These are phyloP conservation scores for Notospermus geniculatus DNA, from an alignment of 1,140 invertebrate genomes.

Conservation along the genomic window DNA sequence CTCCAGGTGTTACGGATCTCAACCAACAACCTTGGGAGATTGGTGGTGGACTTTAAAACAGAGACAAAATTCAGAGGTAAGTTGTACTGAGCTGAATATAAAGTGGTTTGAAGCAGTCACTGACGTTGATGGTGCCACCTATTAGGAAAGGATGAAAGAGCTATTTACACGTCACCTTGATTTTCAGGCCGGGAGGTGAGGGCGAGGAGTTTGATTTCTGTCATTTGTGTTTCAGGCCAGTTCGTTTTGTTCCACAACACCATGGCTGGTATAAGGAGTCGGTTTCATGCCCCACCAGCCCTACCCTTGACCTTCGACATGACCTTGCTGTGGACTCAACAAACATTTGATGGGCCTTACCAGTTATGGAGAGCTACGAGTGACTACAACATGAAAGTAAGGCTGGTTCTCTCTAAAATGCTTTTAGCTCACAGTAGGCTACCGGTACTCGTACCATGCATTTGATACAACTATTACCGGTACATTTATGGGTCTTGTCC, in stretches of 20 bases:
- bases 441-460: too few relatives aligned
- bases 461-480: too few relatives aligned
- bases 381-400: conserved; percentile 54
- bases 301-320: conserved; percentile 53
- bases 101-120: conserved; percentile 9
- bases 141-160: too few relatives aligned
- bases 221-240: conserved; percentile 42
- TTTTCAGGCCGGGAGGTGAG: too few relatives aligned
- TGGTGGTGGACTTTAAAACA: conserved; percentile 57
- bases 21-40: conserved; percentile 52
- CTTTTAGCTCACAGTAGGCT: too few relatives aligned
- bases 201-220: conserved; percentile 14
- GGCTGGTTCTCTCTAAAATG: too few relatives aligned
- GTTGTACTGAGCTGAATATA: conserved; percentile 20
- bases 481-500: too few relatives aligned
- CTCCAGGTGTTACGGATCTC: conserved; percentile 54
- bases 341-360: conserved; percentile 57
- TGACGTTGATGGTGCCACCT: too few relatives aligned
- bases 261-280: conserved; percentile 38
- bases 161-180: too few relatives aligned
- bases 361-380: conserved; percentile 59
- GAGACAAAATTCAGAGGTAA: conserved; percentile 57
- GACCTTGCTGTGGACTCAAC: conserved; percentile 55
- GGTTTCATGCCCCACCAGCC: conserved; percentile 41
- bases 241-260: conserved; percentile 55